Conservation (phyloP, 1,140 invertebrate genomes). For the Odontomachus brunneus region DNA sequence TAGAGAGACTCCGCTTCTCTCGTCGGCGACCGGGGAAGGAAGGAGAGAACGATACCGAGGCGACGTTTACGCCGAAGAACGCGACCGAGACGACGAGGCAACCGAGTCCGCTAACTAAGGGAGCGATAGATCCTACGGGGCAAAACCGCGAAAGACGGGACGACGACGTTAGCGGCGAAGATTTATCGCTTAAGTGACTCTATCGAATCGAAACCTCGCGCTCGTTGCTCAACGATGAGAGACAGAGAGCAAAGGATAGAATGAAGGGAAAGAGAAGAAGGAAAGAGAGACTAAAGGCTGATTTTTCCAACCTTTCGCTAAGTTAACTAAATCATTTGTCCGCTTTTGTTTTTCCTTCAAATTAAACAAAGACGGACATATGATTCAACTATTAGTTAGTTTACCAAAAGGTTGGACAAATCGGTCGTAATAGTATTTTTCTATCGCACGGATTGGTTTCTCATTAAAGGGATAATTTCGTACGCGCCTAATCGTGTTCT, state of each 20-base stretch:
- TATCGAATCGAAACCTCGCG: conserved; percentile 24
- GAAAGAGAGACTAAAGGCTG: conserved; percentile 20
- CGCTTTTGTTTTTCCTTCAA: too few relatives aligned
- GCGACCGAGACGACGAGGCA: conserved; percentile 32
- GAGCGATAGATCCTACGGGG: conserved; percentile 73
- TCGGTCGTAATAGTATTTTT: too few relatives aligned
- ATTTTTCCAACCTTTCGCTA: too few relatives aligned
- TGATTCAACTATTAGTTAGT: too few relatives aligned
- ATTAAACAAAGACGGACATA: too few relatives aligned
- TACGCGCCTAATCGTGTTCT: neutral
- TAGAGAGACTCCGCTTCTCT: conserved; percentile 54
- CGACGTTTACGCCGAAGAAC: conserved; percentile 55
- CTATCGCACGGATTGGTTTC: conserved; percentile 39
- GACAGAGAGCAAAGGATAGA: neutral
- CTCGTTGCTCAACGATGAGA: neutral
- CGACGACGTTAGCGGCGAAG: conserved; percentile 68
- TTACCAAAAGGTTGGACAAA: too few relatives aligned
- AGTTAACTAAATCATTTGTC: too few relatives aligned
- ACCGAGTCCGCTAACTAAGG: conserved; percentile 69
- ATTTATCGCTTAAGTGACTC: conserved; percentile 78
- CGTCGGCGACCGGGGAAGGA: conserved; percentile 26
- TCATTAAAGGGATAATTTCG: conserved; percentile 33
- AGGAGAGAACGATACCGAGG: conserved; percentile 15
- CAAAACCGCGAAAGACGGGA: conserved; percentile 79
- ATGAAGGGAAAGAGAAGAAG: conserved; percentile 6